A percentile compares a stretch with the other conserved stretches of the same genome.
Conservation (phyloP, 2,888 invertebrate genomes). For the Neelides folsomi region DNA sequence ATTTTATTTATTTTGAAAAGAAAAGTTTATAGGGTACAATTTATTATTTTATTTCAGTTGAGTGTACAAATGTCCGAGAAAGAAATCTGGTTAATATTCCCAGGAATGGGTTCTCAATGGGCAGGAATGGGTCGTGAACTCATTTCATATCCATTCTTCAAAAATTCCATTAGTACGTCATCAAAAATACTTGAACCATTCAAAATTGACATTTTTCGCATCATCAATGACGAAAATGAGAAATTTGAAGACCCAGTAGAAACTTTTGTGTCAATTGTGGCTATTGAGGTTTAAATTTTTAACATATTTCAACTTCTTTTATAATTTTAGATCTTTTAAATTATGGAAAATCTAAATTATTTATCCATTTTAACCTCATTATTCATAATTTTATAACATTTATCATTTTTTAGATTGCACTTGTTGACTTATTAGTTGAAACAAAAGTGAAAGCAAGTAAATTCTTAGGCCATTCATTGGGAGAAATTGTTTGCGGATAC, state of each 20-base stretch:
- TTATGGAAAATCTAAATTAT: too few relatives aligned
- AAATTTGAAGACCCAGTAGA: conserved; percentile 72
- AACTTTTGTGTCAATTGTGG: conserved; percentile 53
- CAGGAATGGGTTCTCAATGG: conserved; percentile 98
- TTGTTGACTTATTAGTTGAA: conserved; percentile 67
- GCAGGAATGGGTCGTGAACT: conserved; percentile 81
- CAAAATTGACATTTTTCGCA: conserved; percentile 61
- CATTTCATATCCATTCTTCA: conserved; percentile 67
- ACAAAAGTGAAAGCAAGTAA: conserved; percentile 76
- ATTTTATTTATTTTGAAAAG: too few relatives aligned
- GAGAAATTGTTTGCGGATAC: conserved; percentile 35
- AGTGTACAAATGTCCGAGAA: too few relatives aligned
- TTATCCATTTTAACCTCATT: too few relatives aligned
- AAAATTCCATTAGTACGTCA: conserved; percentile 57
- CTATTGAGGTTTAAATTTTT: too few relatives aligned
- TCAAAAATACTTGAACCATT: conserved; percentile 62
- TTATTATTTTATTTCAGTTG: too few relatives aligned
- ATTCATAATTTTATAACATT: too few relatives aligned
- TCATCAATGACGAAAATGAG: conserved; percentile 61
- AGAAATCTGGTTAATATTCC: conserved; percentile 85
- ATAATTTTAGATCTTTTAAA: too few relatives aligned
- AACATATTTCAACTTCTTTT: too few relatives aligned
- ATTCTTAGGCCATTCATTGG: conserved; percentile 88
- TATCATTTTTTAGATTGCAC: conserved; percentile 62
- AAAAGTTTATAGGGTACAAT: too few relatives aligned